phyloP scores from a whole-genome alignment of 2,888 invertebrate species.

The Spodoptera picta region DNA sequence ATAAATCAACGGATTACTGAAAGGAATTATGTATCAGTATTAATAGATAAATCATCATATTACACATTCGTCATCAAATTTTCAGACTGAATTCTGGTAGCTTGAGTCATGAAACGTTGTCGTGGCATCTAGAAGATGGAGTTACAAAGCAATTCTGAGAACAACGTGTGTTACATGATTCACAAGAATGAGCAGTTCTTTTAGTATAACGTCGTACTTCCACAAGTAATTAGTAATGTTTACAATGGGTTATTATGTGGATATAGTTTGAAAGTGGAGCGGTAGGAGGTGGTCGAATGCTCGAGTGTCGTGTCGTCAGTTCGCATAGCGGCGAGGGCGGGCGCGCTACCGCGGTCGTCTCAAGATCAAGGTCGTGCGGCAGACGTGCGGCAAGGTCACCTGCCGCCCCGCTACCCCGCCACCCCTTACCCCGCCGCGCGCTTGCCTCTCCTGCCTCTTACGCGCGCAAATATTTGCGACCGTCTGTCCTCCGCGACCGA shows the following conservation, averaged over 20 bases:
- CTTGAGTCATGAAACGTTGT: constrained; percentile 22
- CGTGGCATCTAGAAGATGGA: constrained; percentile 17
- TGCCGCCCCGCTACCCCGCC: constrained; percentile 57
- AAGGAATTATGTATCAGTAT: no score
- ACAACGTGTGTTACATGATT: constrained; percentile 36
- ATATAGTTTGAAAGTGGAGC: constrained; percentile 65
- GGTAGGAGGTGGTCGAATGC: constrained; percentile 73
- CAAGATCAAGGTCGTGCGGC: constrained; percentile 87
- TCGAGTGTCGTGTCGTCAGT: constrained; percentile 60
- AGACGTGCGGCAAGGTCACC: constrained; percentile 86
- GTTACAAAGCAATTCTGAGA: constrained; percentile 26
- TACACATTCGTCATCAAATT: no score
- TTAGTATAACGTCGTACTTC: constrained; percentile 15
- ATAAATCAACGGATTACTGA: no score
- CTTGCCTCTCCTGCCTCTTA: constrained; percentile 68
- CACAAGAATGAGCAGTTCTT: constrained; percentile 18
- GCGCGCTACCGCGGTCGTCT: constrained; percentile 83
- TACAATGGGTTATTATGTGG: constrained; percentile 45
- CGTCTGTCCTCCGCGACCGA: constrained; percentile 88
- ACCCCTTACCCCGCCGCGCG: constrained; percentile 57
- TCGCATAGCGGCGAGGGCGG: constrained; percentile 66
- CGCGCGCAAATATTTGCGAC: constrained; percentile 87
- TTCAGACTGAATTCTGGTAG: not conserved
- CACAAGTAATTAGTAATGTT: constrained; percentile 41
- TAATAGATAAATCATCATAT: no score